These are phyloP conservation scores for Elymnias hypermnestra DNA, from an alignment of 1,140 invertebrate genomes.

Conservation along the genomic window DNA sequence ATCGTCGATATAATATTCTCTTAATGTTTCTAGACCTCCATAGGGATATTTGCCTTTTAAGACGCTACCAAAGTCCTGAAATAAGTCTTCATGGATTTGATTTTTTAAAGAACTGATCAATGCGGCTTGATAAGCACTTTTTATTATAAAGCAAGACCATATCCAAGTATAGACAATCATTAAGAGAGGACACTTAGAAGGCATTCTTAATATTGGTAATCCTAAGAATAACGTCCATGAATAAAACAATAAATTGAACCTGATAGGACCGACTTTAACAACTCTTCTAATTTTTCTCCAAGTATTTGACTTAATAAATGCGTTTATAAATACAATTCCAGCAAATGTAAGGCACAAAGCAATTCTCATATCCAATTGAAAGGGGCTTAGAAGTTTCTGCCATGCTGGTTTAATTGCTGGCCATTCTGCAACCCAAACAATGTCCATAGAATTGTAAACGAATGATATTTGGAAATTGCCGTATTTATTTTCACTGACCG, in stretches of 20 bases:
- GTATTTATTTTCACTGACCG: slow-evolving; percentile 35
- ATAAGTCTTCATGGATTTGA: slow-evolving; percentile 23
- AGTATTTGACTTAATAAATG: slow-evolving; percentile 22
- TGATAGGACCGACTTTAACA: slow-evolving; percentile 28
- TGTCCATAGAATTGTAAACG: slow-evolving; percentile 47
- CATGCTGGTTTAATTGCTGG: slow-evolving; percentile 32
- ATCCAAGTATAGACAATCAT: slow-evolving; percentile 38
- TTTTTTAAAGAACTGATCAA: slow-evolving; percentile 38
- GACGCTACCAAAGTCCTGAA: slow-evolving; percentile 29
- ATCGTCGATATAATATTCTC: slow-evolving; percentile 40
- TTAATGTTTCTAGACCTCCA: slow-evolving; percentile 33
- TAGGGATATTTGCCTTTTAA: slow-evolving; percentile 25
- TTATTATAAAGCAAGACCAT: slow-evolving; percentile 45
- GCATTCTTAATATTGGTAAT: slow-evolving; percentile 31
- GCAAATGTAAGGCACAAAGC: slow-evolving; percentile 36
- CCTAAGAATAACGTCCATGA: slow-evolving; percentile 46
- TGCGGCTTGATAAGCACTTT: slow-evolving; percentile 41
- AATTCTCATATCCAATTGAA: slow-evolving; percentile 30
- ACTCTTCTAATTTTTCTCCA: slow-evolving; percentile 28
- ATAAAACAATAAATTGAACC: slow-evolving; percentile 42
- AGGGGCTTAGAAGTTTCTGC: slow-evolving; percentile 48
- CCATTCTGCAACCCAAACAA: slow-evolving; percentile 41
- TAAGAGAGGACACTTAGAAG: slow-evolving; percentile 26
- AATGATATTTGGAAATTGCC: slow-evolving; percentile 51
- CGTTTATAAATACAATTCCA: slow-evolving; percentile 28